Percentiles rank a stretch among this genome's conserved stretches.
Evolutionary conservation across 2,113 vertebrate species (phyloP).

Genomic region (Phoenicopterus ruber): DNA sequence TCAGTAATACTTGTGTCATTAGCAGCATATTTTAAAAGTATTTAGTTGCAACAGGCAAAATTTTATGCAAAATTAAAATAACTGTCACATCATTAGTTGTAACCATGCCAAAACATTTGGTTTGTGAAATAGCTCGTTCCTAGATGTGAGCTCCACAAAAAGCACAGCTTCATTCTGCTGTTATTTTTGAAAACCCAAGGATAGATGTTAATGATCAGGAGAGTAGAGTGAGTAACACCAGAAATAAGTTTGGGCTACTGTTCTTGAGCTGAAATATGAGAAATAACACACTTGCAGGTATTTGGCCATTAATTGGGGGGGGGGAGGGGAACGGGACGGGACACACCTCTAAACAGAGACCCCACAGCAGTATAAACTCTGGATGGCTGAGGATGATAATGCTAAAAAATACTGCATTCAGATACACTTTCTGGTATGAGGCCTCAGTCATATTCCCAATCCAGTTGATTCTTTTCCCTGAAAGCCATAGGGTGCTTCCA

Average conservation of each 20-base stretch:
- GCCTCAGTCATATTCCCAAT: fast-evolving
- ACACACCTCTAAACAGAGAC: neutral
- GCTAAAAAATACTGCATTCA: neutral
- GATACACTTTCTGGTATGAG: neutral
- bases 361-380: neutral
- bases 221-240: neutral
- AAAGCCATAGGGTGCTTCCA: fast-evolving
- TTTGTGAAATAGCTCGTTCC: neutral
- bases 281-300: neutral
- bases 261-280: neutral
- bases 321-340: too few relatives aligned
- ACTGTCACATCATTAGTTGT: neutral
- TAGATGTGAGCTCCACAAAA: neutral
- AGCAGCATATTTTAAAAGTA: neutral
- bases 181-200: neutral
- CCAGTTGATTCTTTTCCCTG: neutral
- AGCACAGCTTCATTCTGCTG: neutral
- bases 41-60: neutral
- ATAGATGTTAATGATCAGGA: neutral
- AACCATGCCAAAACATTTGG: neutral
- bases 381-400: neutral
- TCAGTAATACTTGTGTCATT: neutral
- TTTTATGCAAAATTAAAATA: neutral
- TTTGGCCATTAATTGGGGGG: neutral
- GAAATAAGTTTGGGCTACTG: neutral